Evolutionary conservation across 2,888 invertebrate genomes (phyloP).

Genomic region (Aphelenchoides bicaudatus): DNA sequence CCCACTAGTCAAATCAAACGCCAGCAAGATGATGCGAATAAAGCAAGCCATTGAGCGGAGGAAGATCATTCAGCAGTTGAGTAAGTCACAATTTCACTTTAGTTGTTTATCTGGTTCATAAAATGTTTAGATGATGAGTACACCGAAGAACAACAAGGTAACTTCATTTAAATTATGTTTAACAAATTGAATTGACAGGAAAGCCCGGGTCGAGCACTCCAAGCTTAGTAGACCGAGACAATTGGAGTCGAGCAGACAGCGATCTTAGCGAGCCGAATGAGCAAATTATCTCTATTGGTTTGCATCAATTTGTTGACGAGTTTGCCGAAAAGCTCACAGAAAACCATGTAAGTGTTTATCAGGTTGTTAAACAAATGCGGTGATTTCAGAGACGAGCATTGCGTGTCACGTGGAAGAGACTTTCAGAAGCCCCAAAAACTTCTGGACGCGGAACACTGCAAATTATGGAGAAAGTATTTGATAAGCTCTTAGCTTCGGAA

Average conservation of each 20-base stretch:
- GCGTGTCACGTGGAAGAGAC: conserved; percentile 51
- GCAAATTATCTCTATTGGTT: conserved; percentile 7
- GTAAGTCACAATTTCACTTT: too few species aligned
- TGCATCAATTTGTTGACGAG: conserved; percentile 31
- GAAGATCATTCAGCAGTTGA: conserved; percentile 53
- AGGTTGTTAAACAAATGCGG: neutral
- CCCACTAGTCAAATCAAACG: neutral
- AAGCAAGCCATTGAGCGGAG: conserved; percentile 54
- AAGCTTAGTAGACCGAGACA: conserved; percentile 1
- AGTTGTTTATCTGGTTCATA: too few species aligned
- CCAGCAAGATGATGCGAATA: conserved; percentile 54
- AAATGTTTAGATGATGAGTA: too few species aligned
- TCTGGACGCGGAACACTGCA: conserved; percentile 51
- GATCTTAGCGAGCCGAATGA: conserved; percentile 9
- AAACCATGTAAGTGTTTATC: conserved; percentile 16
- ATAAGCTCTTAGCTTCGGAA: conserved; percentile 42
- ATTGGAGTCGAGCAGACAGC: conserved; percentile 18
- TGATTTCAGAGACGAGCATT: conserved; percentile 46
- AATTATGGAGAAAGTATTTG: conserved; percentile 55
- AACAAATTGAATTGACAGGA: conserved; percentile 10
- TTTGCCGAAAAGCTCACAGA: conserved; percentile 23
- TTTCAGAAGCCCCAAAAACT: conserved; percentile 53
- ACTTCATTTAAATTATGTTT: conserved; percentile 8
- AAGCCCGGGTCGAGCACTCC: conserved; percentile 22
- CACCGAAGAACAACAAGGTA: conserved; percentile 17